Percentiles rank a stretch among this genome's conserved stretches.
These are phyloP conservation scores for Castor canadensis DNA, from an alignment of 2,113 vertebrate species.

Conservation along the genomic window DNA sequence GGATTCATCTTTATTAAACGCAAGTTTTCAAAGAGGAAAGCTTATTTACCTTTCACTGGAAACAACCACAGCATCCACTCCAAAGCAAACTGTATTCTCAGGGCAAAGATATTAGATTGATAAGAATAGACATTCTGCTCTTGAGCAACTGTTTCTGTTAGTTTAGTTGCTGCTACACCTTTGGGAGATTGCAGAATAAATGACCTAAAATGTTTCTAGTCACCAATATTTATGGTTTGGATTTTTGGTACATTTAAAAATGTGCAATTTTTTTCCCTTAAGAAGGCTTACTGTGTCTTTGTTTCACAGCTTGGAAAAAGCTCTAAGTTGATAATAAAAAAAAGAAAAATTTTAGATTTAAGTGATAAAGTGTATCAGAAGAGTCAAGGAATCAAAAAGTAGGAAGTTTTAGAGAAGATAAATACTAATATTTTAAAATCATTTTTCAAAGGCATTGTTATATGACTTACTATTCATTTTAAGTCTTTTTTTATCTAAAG, in stretches of 20 bases:
- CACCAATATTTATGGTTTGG: slow-evolving; percentile 44
- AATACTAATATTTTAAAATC: not conserved
- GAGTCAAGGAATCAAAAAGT: not conserved
- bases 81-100: slow-evolving; percentile 56
- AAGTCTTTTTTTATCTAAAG: not conserved
- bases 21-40: slow-evolving; percentile 40
- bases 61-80: slow-evolving; percentile 13
- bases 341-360: slow-evolving; percentile 7
- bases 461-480: not conserved
- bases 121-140: slow-evolving; percentile 66
- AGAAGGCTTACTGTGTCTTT: slow-evolving; percentile 40
- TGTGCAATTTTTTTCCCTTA: not conserved
- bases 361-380: not conserved
- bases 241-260: slow-evolving; percentile 44
- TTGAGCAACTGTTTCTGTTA: slow-evolving; percentile 4
- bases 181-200: slow-evolving; percentile 30
- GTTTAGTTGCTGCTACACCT: slow-evolving; percentile 20
- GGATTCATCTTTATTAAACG: slow-evolving; percentile 65
- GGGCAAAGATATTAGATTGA: slow-evolving; percentile 53
- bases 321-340: not conserved
- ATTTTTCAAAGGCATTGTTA: not conserved
- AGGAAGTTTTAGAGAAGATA: slow-evolving; percentile 3
- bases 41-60: slow-evolving; percentile 56
- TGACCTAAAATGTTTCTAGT: slow-evolving; percentile 48
- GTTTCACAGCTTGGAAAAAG: slow-evolving; percentile 24